Evolutionary conservation across 2,888 invertebrate genomes (phyloP).

Genomic region (Drosophila affinis): DNA sequence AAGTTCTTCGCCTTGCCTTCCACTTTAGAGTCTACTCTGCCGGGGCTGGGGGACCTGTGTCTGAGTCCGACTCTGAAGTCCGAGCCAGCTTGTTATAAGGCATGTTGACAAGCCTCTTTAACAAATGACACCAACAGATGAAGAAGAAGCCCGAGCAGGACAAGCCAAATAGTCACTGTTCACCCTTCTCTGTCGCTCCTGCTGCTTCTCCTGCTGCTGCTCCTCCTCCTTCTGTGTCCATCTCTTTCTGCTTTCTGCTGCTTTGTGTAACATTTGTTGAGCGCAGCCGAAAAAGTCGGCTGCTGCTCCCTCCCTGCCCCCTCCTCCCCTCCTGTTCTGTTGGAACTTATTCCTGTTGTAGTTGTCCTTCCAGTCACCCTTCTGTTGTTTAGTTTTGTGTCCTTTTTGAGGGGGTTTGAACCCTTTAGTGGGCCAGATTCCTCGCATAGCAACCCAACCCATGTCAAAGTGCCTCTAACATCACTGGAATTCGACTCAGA

Average conservation of each 20-base stretch:
- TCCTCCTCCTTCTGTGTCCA: neutral
- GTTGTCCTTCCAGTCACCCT: slow-evolving; percentile 59
- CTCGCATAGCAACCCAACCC: slow-evolving; percentile 25
- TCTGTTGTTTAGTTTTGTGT: slow-evolving; percentile 38
- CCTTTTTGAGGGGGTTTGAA: slow-evolving; percentile 30
- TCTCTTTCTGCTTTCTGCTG: slow-evolving; percentile 2
- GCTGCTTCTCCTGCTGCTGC: slow-evolving; percentile 6
- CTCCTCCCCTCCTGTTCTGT: neutral
- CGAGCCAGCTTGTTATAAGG: slow-evolving; percentile 79
- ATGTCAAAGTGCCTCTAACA: slow-evolving; percentile 25
- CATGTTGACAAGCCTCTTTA: slow-evolving; percentile 83
- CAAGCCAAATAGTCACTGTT: slow-evolving; percentile 68
- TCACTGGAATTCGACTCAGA: slow-evolving; percentile 23
- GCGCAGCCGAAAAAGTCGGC: slow-evolving; percentile 60
- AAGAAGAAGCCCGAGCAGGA: slow-evolving; percentile 61
- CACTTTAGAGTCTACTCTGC: slow-evolving; percentile 20
- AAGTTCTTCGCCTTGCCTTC: slow-evolving; percentile 30
- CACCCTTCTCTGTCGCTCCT: slow-evolving; percentile 17
- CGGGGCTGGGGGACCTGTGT: slow-evolving; percentile 19
- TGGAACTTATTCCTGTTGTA: slow-evolving; percentile 30
- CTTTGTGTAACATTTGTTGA: slow-evolving; percentile 74
- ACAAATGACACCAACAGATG: slow-evolving; percentile 81
- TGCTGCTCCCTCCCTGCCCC: slow-evolving; percentile 46
- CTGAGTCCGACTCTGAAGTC: slow-evolving; percentile 53
- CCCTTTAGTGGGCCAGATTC: slow-evolving; percentile 20